A percentile compares a stretch with the other conserved stretches of the same genome.
Conservation (phyloP, 2,888 invertebrate genomes). For the Epinotia brunnichana region DNA sequence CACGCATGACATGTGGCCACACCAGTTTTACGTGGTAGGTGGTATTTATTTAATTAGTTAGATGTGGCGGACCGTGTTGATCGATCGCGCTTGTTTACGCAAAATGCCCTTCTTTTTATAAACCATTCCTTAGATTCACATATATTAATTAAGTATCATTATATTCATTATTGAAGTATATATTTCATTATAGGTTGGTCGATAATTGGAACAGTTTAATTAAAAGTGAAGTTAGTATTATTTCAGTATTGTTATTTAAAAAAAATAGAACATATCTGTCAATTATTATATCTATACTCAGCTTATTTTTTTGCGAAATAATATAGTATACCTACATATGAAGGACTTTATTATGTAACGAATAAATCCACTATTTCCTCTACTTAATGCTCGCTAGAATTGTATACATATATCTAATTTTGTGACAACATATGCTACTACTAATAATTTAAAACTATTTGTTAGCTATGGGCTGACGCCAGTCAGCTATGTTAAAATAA, state of each 20-base stretch:
- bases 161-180: background rate
- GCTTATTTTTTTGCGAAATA: background rate
- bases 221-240: background rate
- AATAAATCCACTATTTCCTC: background rate
- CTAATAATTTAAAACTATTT: conserved; percentile 23
- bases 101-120: background rate
- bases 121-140: background rate
- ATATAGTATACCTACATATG: background rate
- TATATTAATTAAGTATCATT: background rate
- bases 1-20: conserved; percentile 21
- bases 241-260: background rate
- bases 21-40: conserved; percentile 29
- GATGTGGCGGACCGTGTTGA: background rate
- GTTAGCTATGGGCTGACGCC: too few species aligned
- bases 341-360: conserved; percentile 3
- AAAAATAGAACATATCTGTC: background rate
- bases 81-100: conserved; percentile 15
- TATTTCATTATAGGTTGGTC: background rate
- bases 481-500: background rate
- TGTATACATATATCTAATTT: too few species aligned
- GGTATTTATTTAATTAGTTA: conserved; percentile 33
- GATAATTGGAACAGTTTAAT: conserved; percentile 4
- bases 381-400: conserved; percentile 12
- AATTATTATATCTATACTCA: background rate
- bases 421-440: conserved; percentile 22